Evolutionary conservation across 2,888 invertebrate genomes (phyloP).

Genomic region (Cantharis lateralis): DNA sequence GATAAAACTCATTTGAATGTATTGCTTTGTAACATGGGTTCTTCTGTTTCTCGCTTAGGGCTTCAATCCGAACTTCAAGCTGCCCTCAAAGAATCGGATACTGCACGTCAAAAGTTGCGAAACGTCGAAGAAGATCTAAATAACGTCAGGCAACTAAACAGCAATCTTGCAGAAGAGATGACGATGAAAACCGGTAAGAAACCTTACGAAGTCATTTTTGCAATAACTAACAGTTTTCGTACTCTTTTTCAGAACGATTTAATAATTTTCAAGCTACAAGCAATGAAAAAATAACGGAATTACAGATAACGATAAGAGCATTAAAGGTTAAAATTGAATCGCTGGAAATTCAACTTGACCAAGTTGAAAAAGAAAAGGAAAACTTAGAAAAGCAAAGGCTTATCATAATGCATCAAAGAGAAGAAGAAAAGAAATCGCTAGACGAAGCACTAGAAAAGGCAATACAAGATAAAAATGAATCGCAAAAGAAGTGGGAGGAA

Average conservation of each 20-base stretch:
- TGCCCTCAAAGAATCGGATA: conserved; percentile 70
- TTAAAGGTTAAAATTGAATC: conserved; percentile 58
- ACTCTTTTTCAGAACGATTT: conserved; percentile 42
- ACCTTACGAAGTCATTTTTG: neutral
- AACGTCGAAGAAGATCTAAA: conserved; percentile 66
- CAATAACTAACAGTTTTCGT: neutral
- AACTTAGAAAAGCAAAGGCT: conserved; percentile 53
- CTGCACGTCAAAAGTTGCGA: conserved; percentile 63
- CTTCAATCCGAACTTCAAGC: conserved; percentile 67
- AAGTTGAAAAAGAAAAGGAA: conserved; percentile 57
- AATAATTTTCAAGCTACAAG: conserved; percentile 48
- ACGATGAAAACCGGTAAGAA: conserved; percentile 61
- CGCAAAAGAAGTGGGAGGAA: conserved; percentile 65
- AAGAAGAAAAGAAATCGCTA: conserved; percentile 60
- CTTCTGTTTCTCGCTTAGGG: conserved; percentile 55
- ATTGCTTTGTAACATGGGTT: conserved; percentile 28
- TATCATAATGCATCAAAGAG: conserved; percentile 50
- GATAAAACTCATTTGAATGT: neutral
- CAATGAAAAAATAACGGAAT: conserved; percentile 53
- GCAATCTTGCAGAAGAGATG: conserved; percentile 63
- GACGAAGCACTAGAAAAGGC: conserved; percentile 66
- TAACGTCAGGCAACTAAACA: conserved; percentile 63
- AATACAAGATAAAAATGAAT: conserved; percentile 62
- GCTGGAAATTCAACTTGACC: conserved; percentile 58
- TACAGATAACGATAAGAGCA: conserved; percentile 58